Conservation (phyloP, 1,140 invertebrate species). For the Panagrolaimus sp. region DNA sequence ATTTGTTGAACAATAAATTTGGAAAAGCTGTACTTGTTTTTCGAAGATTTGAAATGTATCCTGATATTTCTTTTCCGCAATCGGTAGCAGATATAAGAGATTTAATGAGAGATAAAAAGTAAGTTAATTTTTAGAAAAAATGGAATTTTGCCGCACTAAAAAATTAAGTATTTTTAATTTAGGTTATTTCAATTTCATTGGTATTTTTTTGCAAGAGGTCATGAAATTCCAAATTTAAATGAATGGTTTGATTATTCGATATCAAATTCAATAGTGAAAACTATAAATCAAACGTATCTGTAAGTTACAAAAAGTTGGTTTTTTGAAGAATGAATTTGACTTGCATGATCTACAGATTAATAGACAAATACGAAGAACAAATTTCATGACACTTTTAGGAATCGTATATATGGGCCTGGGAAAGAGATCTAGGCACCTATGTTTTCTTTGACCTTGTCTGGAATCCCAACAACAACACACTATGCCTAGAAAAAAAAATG, state of each 20-base stretch:
- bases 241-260: slow-evolving; percentile 22
- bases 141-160: neutral
- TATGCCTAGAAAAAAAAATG: too few species aligned
- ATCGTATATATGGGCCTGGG: too few species aligned
- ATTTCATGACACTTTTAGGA: too few species aligned
- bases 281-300: neutral
- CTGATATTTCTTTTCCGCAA: neutral
- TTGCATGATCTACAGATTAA: too few species aligned
- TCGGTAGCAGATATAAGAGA: slow-evolving; percentile 6
- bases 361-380: too few species aligned
- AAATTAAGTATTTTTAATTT: neutral
- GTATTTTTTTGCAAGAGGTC: slow-evolving; percentile 18
- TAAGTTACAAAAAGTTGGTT: slow-evolving; percentile 2
- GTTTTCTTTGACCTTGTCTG: too few species aligned
- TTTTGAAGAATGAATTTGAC: too few species aligned
- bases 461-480: too few species aligned
- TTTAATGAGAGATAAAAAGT: slow-evolving; percentile 17
- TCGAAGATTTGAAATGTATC: slow-evolving; percentile 21
- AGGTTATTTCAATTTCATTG: slow-evolving; percentile 18
- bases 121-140: slow-evolving; percentile 10
- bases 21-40: slow-evolving; percentile 26
- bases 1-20: neutral
- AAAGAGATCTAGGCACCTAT: too few species aligned
- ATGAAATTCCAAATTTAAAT: slow-evolving; percentile 14
- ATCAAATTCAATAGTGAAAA: neutral